Evolutionary conservation across 2,113 vertebrate species (phyloP).

Genomic region (Proterorhinus semilunaris): DNA sequence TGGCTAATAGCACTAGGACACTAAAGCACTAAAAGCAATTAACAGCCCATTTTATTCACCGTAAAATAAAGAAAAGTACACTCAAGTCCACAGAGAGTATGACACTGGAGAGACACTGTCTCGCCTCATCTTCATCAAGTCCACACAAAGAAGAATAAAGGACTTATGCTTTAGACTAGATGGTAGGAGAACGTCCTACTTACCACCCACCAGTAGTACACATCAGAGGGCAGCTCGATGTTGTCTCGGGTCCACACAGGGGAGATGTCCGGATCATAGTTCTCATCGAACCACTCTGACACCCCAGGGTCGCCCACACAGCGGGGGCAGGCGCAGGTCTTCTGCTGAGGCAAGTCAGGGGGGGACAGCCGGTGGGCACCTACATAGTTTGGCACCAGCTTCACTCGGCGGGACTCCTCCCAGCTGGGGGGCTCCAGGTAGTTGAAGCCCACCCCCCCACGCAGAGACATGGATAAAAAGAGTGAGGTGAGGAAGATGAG

Average conservation of each 20-base stretch:
- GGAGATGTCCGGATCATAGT: conserved; percentile 85
- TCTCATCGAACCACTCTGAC: conserved; percentile 89
- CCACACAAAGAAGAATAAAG: neutral
- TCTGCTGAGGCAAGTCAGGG: conserved; percentile 65
- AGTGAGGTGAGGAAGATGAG: conserved; percentile 93
- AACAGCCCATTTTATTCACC: neutral
- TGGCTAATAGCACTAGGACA: conserved; percentile 5
- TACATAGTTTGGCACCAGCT: conserved; percentile 86
- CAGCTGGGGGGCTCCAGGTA: conserved; percentile 86
- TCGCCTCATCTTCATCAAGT: neutral
- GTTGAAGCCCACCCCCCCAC: conserved; percentile 80
- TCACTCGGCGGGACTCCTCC: conserved; percentile 84
- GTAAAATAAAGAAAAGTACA: conserved; percentile 2
- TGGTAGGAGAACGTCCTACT: conserved; percentile 58
- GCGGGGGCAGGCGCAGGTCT: conserved; percentile 83
- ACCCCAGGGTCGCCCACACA: conserved; percentile 82
- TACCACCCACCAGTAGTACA: conserved; percentile 99
- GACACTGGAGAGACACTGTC: neutral
- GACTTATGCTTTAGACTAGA: neutral
- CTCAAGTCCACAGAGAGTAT: neutral
- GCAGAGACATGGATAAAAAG: conserved; percentile 92
- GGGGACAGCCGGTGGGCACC: conserved; percentile 76
- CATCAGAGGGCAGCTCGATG: conserved; percentile 86
- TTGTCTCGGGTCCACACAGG: conserved; percentile 95
- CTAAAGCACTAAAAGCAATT: conserved; percentile 10